These are phyloP conservation scores for Drosophila neonasuta DNA, from an alignment of 2,888 invertebrate species.

Conservation along the genomic window DNA sequence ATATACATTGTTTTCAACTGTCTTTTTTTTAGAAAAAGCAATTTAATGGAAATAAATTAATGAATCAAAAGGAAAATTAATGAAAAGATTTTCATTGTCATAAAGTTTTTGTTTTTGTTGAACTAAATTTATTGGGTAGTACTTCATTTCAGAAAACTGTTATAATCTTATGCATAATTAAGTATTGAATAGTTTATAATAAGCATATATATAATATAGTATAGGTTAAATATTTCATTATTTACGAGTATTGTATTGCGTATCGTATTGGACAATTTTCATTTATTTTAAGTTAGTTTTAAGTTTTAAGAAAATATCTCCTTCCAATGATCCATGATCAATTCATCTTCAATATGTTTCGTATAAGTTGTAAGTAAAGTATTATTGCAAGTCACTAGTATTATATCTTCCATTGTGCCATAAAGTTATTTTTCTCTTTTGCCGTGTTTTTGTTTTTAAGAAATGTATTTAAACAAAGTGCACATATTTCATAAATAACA, in stretches of 20 bases:
- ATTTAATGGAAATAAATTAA: constrained; percentile 67
- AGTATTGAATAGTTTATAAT: constrained; percentile 47
- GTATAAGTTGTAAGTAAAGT: constrained; percentile 26
- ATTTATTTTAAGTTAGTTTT: constrained; percentile 12
- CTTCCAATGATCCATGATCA: constrained; percentile 63
- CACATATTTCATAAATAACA: constrained; percentile 68
- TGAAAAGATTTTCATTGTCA: constrained; percentile 79
- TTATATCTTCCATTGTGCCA: constrained; percentile 30
- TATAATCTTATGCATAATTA: constrained; percentile 71
- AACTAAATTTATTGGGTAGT: constrained; percentile 85
- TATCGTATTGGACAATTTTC: constrained; percentile 54
- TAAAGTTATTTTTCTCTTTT: constrained; percentile 20
- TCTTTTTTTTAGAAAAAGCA: constrained; percentile 64
- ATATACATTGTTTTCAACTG: constrained; percentile 33
- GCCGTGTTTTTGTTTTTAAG: constrained; percentile 32
- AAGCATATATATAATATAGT: constrained; percentile 48
- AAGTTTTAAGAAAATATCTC: constrained; percentile 54
- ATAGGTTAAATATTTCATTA: constrained; percentile 45
- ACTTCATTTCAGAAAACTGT: constrained; percentile 77
- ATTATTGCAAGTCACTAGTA: constrained; percentile 51
- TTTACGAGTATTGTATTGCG: constrained; percentile 20
- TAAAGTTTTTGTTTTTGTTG: constrained; percentile 81
- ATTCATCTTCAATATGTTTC: constrained; percentile 41
- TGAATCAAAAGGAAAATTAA: constrained; percentile 74
- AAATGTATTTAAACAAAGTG: constrained; percentile 65